A percentile compares a stretch with the other conserved stretches of the same genome.
phyloP scores from a whole-genome alignment of 1,140 invertebrate genomes.

The Caenorhabditis latens region DNA sequence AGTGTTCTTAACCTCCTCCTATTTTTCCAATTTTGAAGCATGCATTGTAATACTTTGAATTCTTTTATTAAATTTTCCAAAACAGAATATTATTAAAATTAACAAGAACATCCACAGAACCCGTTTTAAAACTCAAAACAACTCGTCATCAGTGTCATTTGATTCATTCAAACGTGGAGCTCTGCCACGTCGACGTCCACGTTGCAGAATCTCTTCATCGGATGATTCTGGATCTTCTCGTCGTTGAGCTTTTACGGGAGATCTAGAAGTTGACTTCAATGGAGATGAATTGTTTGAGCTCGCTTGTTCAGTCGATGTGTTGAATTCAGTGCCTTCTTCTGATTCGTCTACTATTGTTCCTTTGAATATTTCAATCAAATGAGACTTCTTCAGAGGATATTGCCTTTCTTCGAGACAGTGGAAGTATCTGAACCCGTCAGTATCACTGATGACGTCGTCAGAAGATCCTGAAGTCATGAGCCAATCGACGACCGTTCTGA shows the following conservation, averaged over 20 bases:
- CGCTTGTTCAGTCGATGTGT: not conserved
- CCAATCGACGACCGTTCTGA: not conserved
- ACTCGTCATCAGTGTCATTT: conserved; percentile 3
- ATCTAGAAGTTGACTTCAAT: not conserved
- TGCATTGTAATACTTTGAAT: not conserved
- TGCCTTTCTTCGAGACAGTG: not conserved
- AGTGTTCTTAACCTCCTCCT: not conserved
- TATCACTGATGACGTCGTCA: not conserved
- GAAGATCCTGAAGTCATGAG: not conserved
- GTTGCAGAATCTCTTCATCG: conserved; percentile 19
- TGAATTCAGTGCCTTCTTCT: not conserved
- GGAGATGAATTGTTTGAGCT: not conserved
- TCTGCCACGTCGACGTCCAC: conserved; percentile 43
- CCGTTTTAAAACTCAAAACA: not conserved
- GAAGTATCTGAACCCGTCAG: conserved; percentile 6
- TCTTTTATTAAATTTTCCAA: not conserved
- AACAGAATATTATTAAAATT: not conserved
- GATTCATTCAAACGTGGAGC: not conserved
- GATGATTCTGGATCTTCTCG: not conserved
- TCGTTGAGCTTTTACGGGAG: not conserved
- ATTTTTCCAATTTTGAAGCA: not conserved
- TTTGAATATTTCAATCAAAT: not conserved
- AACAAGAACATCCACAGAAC: not conserved
- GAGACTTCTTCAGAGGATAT: conserved; percentile 10
- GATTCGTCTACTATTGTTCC: not conserved